Evolutionary conservation across 2,888 invertebrate genomes (phyloP).

Genomic region (Mechanitis mazaeus): DNA sequence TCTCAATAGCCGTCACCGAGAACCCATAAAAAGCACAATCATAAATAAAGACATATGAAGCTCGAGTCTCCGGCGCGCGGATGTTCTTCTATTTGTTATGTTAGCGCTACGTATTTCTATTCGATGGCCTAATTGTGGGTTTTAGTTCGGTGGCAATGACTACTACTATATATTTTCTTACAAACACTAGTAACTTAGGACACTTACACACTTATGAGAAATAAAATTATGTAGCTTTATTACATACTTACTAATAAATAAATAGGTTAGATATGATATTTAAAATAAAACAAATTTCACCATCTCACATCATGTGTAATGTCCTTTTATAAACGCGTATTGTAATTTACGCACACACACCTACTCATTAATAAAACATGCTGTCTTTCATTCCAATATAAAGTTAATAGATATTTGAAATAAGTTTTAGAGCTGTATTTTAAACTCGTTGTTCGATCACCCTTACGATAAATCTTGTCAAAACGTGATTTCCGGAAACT

Average conservation of each 20-base stretch:
- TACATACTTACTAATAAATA: too few relatives aligned
- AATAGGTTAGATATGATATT: too few relatives aligned
- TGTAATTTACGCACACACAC: too few relatives aligned
- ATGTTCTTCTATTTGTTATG: conserved; percentile 61
- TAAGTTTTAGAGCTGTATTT: too few relatives aligned
- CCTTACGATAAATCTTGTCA: conserved; percentile 35
- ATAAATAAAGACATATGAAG: conserved; percentile 35
- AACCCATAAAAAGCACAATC: conserved; percentile 28
- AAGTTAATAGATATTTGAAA: too few relatives aligned
- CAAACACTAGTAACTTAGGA: background rate
- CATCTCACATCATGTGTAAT: too few relatives aligned
- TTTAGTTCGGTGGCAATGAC: conserved; percentile 53
- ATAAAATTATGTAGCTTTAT: background rate
- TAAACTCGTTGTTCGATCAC: conserved; percentile 14
- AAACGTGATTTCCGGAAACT: conserved; percentile 56
- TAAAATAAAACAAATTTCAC: too few relatives aligned
- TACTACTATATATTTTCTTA: conserved; percentile 12
- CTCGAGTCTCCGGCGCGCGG: conserved; percentile 49
- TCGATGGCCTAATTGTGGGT: conserved; percentile 55
- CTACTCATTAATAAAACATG: too few relatives aligned
- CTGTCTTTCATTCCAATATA: too few relatives aligned
- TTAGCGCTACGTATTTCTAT: conserved; percentile 45
- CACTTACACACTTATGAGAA: background rate
- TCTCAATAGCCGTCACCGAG: conserved; percentile 27
- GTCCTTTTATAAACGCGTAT: too few relatives aligned